phyloP scores from a whole-genome alignment of 2,888 invertebrate genomes.

The Cephalotes varians region DNA sequence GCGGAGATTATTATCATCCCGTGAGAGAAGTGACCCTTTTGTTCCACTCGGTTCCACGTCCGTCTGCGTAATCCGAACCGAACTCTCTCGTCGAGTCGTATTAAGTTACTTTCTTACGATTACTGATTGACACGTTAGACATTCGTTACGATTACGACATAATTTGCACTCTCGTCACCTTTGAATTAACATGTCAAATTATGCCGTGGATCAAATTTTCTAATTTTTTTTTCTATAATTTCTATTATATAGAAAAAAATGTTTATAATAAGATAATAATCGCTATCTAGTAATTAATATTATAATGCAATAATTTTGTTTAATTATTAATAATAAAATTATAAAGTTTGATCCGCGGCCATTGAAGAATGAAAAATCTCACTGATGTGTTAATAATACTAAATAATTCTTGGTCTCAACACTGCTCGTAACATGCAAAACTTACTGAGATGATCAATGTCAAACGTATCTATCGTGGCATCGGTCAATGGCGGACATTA shows the following conservation, averaged over 20 bases:
- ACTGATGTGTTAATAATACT: neutral
- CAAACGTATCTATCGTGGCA: slow-evolving; percentile 15
- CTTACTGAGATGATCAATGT: neutral
- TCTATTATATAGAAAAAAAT: neutral
- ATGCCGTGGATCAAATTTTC: no score
- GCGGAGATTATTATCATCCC: slow-evolving; percentile 43
- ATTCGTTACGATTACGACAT: neutral
- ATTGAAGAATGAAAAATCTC: neutral
- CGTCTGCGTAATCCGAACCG: neutral
- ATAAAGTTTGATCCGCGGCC: no score
- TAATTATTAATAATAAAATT: neutral
- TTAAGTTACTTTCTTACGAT: neutral
- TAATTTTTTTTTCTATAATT: neutral
- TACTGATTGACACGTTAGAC: neutral
- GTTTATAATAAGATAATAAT: neutral
- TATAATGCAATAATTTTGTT: neutral
- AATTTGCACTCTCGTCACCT: neutral
- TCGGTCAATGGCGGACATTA: slow-evolving; percentile 37
- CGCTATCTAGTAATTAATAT: neutral
- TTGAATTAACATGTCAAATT: neutral
- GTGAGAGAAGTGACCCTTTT: slow-evolving; percentile 13
- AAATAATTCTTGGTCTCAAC: neutral
- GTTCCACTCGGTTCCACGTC: neutral
- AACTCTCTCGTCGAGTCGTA: neutral
- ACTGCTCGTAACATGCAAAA: neutral